Conservation (phyloP, 1,140 invertebrate genomes). For the Drosophila murphyi region DNA sequence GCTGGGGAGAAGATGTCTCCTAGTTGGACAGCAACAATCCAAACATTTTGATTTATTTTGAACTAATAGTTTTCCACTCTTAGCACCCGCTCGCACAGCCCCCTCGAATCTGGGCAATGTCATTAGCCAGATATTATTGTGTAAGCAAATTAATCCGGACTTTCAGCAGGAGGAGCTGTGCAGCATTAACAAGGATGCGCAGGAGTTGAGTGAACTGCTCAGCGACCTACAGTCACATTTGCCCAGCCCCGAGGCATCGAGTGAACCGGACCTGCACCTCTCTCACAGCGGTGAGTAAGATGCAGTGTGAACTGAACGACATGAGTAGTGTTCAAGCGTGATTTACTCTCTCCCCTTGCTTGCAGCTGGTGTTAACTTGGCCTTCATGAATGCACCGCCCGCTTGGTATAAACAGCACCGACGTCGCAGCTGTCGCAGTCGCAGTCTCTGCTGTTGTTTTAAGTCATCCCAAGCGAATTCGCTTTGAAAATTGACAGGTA, state of each 20-base stretch:
- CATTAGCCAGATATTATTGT: slow-evolving; percentile 94
- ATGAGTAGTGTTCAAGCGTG: neutral
- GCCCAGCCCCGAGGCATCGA: slow-evolving; percentile 86
- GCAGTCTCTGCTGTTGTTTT: slow-evolving; percentile 66
- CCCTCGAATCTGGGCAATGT: slow-evolving; percentile 95
- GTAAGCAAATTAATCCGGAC: slow-evolving; percentile 94
- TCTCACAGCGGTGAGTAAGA: slow-evolving; percentile 46
- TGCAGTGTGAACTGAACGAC: slow-evolving; percentile 17
- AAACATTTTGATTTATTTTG: no score
- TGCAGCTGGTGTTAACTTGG: slow-evolving; percentile 47
- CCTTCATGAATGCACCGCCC: slow-evolving; percentile 54
- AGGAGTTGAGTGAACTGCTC: slow-evolving; percentile 90
- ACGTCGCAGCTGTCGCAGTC: slow-evolving; percentile 63
- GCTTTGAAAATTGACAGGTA: slow-evolving; percentile 27
- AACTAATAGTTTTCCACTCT: no score
- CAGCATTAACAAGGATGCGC: slow-evolving; percentile 93
- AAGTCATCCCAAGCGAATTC: slow-evolving; percentile 34
- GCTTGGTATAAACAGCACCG: slow-evolving; percentile 64
- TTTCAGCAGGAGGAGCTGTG: slow-evolving; percentile 95
- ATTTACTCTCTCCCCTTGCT: neutral
- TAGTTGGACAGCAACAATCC: no score
- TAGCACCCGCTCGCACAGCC: slow-evolving; percentile 92
- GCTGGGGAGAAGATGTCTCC: no score
- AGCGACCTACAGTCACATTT: slow-evolving; percentile 93
- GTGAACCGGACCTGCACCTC: slow-evolving; percentile 21